Percentiles rank a stretch among this genome's conserved stretches.
phyloP scores from a whole-genome alignment of 2,797 vertebrate genomes.

The Orestias chungarensis region DNA sequence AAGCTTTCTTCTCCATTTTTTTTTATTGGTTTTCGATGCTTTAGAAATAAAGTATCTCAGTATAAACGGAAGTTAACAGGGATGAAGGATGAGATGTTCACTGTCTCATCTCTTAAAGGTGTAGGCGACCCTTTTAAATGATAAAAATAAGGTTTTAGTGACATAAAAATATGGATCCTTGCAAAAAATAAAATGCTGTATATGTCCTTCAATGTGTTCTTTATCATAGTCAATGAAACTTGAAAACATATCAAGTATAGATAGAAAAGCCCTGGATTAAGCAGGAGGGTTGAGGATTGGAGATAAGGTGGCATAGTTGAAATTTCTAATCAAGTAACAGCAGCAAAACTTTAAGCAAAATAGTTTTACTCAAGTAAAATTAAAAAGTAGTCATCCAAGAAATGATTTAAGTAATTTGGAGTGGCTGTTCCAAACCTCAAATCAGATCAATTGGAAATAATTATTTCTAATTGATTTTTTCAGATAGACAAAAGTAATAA shows the following conservation, averaged over 20 bases:
- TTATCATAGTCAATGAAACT: neutral
- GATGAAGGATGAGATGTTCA: neutral
- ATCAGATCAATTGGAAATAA: too few species aligned
- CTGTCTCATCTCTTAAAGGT: neutral
- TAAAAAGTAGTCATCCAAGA: too few species aligned
- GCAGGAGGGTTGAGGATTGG: neutral
- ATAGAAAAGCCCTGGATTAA: neutral
- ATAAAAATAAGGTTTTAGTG: too few species aligned
- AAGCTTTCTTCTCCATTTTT: too few species aligned
- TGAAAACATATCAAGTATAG: neutral
- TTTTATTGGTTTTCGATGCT: neutral
- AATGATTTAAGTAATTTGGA: too few species aligned
- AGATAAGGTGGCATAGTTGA: neutral
- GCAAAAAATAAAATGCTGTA: neutral
- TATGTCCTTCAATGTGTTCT: neutral
- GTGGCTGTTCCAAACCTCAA: too few species aligned
- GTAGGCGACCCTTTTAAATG: neutral
- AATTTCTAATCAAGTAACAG: too few species aligned
- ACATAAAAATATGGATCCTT: neutral
- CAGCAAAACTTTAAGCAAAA: too few species aligned
- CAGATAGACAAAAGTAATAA: too few species aligned
- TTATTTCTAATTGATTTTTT: too few species aligned
- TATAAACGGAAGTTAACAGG: neutral
- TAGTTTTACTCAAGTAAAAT: too few species aligned
- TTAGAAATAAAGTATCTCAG: neutral